Evolutionary conservation across 2,888 invertebrate species (phyloP).

Genomic region (Noctua comes): DNA sequence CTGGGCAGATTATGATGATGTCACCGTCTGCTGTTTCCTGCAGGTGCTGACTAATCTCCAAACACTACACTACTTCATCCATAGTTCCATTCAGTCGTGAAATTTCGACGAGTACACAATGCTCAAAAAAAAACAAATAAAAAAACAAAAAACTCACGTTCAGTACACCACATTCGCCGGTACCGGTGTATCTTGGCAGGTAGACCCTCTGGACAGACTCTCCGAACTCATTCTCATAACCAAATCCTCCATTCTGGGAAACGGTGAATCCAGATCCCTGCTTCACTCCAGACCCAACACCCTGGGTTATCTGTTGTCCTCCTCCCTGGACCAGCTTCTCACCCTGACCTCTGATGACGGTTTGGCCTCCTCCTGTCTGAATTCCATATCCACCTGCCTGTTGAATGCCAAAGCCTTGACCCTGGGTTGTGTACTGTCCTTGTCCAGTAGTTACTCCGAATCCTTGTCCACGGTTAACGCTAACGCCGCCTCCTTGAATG

Average conservation of each 20-base stretch:
- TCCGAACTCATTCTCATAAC: slow-evolving; percentile 59
- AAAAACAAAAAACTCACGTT: slow-evolving; percentile 78
- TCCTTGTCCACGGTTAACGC: slow-evolving; percentile 42
- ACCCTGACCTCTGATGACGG: slow-evolving; percentile 59
- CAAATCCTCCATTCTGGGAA: slow-evolving; percentile 73
- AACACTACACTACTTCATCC: no score
- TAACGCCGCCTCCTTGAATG: slow-evolving; percentile 49
- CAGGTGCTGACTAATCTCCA: no score
- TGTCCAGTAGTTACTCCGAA: slow-evolving; percentile 38
- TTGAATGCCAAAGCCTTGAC: slow-evolving; percentile 39
- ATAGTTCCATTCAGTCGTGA: no score
- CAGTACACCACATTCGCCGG: slow-evolving; percentile 79
- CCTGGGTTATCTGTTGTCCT: slow-evolving; percentile 57
- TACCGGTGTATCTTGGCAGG: slow-evolving; percentile 47
- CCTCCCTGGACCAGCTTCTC: slow-evolving; percentile 64
- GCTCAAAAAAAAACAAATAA: background rate
- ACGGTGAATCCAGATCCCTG: slow-evolving; percentile 35
- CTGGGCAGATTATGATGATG: no score
- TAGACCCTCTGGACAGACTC: slow-evolving; percentile 58
- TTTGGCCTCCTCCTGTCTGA: slow-evolving; percentile 45
- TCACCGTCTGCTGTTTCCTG: no score
- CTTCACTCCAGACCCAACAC: slow-evolving; percentile 72
- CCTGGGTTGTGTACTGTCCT: slow-evolving; percentile 42
- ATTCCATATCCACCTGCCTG: slow-evolving; percentile 53
- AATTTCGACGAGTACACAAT: background rate